These are phyloP conservation scores for Habrosyne pyritoides DNA, from an alignment of 2,888 invertebrate genomes.

Conservation along the genomic window DNA sequence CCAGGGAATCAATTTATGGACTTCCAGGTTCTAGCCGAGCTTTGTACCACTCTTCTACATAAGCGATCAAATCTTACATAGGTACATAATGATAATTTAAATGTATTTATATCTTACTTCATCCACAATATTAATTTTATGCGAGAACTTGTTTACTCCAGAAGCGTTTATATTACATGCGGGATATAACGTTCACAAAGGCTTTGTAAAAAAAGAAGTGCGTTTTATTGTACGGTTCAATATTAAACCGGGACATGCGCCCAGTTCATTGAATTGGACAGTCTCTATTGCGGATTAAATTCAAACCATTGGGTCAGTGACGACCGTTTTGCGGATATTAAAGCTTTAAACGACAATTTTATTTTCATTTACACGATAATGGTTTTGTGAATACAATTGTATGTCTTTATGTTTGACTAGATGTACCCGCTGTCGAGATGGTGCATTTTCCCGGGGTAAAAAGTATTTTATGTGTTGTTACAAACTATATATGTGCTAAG, in stretches of 20 bases:
- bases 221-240: neutral
- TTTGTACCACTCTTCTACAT: no score
- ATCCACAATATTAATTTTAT: neutral
- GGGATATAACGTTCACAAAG: neutral
- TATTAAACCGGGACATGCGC: neutral
- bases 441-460: no score
- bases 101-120: no score
- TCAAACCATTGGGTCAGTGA: neutral
- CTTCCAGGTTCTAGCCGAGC: no score
- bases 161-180: neutral
- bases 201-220: neutral
- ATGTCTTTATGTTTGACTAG: neutral
- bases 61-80: no score
- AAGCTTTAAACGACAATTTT: neutral
- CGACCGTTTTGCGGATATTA: neutral
- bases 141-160: neutral
- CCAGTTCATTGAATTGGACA: neutral
- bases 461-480: no score
- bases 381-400: neutral
- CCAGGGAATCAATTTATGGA: no score
- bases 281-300: neutral
- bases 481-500: no score
- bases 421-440: no score
- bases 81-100: no score
- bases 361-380: neutral